phyloP scores from a whole-genome alignment of 2,888 invertebrate species.

The Sthenelais limicola region DNA sequence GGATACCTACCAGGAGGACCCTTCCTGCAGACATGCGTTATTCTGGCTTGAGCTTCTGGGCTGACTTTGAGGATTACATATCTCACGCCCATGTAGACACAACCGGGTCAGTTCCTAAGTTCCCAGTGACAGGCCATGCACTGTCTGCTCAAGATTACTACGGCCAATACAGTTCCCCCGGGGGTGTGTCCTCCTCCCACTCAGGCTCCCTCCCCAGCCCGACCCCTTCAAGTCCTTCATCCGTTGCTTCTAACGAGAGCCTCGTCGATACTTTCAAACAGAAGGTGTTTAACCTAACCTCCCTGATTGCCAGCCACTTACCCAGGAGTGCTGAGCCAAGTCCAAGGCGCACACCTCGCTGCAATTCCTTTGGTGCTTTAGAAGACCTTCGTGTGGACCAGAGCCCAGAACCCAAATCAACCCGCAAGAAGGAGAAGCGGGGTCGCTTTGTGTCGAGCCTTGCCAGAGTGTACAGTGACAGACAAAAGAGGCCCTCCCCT shows the following conservation, averaged over 20 bases:
- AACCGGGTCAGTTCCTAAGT: too few species aligned
- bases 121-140: too few species aligned
- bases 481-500: constrained; percentile 16
- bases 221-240: constrained; percentile 18
- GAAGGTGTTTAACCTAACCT: constrained; percentile 58
- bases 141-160: too few species aligned
- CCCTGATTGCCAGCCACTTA: constrained; percentile 53
- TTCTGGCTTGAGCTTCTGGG: constrained; percentile 21
- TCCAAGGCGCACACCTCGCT: constrained; percentile 34
- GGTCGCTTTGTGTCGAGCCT: constrained; percentile 39
- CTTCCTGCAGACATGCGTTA: not conserved
- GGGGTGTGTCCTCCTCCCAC: not conserved
- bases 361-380: constrained; percentile 38
- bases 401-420: not conserved
- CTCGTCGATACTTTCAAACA: constrained; percentile 61
- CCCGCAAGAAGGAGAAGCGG: constrained; percentile 37
- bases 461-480: constrained; percentile 43
- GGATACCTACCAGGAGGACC: not conserved
- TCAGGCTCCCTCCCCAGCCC: constrained; percentile 14
- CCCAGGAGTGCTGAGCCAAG: constrained; percentile 27
- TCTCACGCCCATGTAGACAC: too few species aligned
- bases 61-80: constrained; percentile 33
- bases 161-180: not conserved
- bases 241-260: constrained; percentile 39
- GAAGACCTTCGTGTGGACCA: constrained; percentile 30